These are phyloP conservation scores for Sinocyclocheilus anshuiensis DNA, from an alignment of 2,113 vertebrate genomes.

Conservation along the genomic window DNA sequence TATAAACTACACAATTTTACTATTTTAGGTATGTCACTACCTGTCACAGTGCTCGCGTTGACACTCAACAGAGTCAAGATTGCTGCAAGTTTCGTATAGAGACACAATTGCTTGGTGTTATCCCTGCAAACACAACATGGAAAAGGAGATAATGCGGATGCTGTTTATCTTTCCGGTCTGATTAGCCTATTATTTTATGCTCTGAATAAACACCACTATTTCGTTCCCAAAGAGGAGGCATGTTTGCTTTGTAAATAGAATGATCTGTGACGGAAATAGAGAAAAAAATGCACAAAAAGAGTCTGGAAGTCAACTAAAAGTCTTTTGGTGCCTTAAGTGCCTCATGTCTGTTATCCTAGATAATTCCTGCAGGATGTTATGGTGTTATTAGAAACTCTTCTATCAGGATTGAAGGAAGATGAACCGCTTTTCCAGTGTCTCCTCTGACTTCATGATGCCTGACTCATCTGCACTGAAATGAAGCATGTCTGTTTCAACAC, in stretches of 20 bases:
- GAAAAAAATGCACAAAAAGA: background rate
- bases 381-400: background rate
- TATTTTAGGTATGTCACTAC: background rate
- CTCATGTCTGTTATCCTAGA: conserved; percentile 6
- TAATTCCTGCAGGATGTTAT: conserved; percentile 18
- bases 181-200: conserved; percentile 53
- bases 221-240: conserved; percentile 28
- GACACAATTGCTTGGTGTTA: conserved; percentile 33
- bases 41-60: background rate
- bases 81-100: conserved; percentile 31
- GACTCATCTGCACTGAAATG: background rate
- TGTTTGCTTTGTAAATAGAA: conserved; percentile 55
- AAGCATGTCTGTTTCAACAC: conserved; percentile 28
- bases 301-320: background rate
- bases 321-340: background rate
- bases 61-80: conserved; percentile 22
- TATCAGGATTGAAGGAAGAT: background rate
- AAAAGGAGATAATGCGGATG: conserved; percentile 48
- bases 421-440: background rate
- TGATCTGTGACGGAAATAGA: conserved; percentile 16
- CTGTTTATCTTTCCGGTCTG: conserved; percentile 44
- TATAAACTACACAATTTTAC: too few relatives aligned
- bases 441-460: background rate
- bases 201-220: conserved; percentile 46
- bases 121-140: conserved; percentile 39